Evolutionary conservation across 2,888 invertebrate genomes (phyloP).

Genomic region (Acleris cristana): DNA sequence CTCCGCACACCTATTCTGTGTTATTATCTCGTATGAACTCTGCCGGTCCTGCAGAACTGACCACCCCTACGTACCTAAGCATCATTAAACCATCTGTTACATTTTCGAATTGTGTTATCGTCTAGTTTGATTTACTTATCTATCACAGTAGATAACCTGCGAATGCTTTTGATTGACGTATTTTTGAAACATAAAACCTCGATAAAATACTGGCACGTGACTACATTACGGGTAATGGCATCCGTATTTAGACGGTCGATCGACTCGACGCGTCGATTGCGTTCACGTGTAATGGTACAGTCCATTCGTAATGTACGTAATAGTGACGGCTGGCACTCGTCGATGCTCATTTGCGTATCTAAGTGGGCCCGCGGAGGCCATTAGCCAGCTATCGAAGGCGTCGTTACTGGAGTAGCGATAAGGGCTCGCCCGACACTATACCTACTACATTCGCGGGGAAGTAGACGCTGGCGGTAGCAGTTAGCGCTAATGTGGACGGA

Average conservation of each 20-base stretch:
- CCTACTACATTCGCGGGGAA: slow-evolving; percentile 50
- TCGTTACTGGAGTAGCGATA: slow-evolving; percentile 81
- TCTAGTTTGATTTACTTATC: no score
- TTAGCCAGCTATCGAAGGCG: slow-evolving; percentile 80
- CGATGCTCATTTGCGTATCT: slow-evolving; percentile 83
- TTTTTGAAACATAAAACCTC: background rate
- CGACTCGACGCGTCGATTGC: slow-evolving; percentile 35
- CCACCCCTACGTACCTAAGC: background rate
- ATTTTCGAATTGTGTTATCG: no score
- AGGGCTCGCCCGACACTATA: slow-evolving; percentile 67
- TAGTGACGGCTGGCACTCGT: slow-evolving; percentile 62
- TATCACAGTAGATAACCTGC: background rate
- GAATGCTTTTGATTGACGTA: background rate
- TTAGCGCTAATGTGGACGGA: slow-evolving; percentile 30
- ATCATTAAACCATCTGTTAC: no score
- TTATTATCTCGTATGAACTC: slow-evolving; percentile 26
- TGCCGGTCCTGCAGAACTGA: slow-evolving; percentile 11
- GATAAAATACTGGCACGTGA: background rate
- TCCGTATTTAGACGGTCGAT: slow-evolving; percentile 19
- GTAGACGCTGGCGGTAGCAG: slow-evolving; percentile 31
- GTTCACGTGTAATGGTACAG: slow-evolving; percentile 55
- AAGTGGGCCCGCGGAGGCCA: slow-evolving; percentile 80
- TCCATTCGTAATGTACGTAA: slow-evolving; percentile 60
- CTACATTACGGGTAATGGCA: slow-evolving; percentile 36
- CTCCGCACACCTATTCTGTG: slow-evolving; percentile 31